Conservation (phyloP, 2,113 vertebrate genomes). For the Mustelus asterias region DNA sequence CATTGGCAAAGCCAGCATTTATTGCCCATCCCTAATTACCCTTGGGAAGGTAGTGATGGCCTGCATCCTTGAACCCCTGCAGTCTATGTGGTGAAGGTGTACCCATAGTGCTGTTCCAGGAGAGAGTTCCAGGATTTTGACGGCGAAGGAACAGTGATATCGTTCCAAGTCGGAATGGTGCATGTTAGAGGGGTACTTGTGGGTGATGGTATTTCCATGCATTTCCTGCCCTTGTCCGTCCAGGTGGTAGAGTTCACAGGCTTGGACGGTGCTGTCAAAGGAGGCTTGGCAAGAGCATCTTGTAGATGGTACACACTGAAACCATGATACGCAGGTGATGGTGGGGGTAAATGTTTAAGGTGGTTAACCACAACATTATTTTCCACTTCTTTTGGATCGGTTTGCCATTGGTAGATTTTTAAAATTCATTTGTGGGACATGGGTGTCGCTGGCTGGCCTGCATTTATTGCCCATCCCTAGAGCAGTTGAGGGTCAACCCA, state of each 20-base stretch:
- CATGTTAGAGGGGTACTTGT: not conserved
- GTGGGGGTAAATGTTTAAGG: not conserved
- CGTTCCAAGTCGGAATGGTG: not conserved
- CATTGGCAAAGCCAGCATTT: not conserved
- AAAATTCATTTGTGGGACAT: too few species aligned
- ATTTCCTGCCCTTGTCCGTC: not conserved
- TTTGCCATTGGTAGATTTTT: not conserved
- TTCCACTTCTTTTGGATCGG: not conserved
- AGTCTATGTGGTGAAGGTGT: not conserved
- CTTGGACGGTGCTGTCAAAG: not conserved
- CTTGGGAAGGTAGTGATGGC: not conserved
- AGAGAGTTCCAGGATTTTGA: not conserved
- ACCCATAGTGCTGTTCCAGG: not conserved
- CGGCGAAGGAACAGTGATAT: too few species aligned
- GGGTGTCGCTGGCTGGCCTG: too few species aligned
- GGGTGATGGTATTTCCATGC: not conserved
- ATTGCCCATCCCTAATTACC: not conserved
- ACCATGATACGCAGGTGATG: not conserved
- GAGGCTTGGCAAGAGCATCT: not conserved
- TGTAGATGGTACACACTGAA: not conserved
- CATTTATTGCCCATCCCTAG: too few species aligned
- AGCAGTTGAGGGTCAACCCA: too few species aligned
- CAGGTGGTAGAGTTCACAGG: not conserved
- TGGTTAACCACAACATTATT: not conserved
- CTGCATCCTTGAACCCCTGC: not conserved